These are phyloP conservation scores for Cantharis lateralis DNA, from an alignment of 2,888 invertebrate species.

Conservation along the genomic window DNA sequence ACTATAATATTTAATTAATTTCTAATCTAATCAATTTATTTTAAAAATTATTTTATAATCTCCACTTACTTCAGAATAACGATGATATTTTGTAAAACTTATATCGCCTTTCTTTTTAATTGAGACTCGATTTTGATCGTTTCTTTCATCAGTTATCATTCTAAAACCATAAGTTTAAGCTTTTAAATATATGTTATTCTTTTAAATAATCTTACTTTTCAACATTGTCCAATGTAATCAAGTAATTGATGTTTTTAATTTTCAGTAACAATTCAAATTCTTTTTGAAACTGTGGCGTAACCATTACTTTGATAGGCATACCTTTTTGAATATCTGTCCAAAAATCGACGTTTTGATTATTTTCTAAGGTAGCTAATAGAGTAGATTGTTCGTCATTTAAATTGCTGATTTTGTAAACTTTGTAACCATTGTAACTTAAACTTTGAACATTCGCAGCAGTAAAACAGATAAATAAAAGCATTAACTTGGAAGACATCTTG, in stretches of 20 bases:
- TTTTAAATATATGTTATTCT: neutral
- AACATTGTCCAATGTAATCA: constrained; percentile 56
- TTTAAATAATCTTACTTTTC: constrained; percentile 51
- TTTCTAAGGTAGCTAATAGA: neutral
- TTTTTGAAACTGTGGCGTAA: constrained; percentile 44
- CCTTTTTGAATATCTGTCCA: constrained; percentile 48
- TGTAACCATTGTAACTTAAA: neutral
- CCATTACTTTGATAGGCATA: constrained; percentile 55
- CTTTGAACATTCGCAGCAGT: neutral
- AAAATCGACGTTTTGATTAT: constrained; percentile 36
- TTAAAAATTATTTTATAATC: neutral
- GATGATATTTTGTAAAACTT: constrained; percentile 54
- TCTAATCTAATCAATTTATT: neutral
- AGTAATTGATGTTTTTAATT: constrained; percentile 50
- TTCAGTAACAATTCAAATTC: constrained; percentile 15
- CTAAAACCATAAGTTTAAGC: constrained; percentile 3
- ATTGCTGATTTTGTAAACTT: neutral
- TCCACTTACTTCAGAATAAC: constrained; percentile 25
- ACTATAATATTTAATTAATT: neutral
- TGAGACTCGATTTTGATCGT: constrained; percentile 7
- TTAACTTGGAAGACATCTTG: neutral
- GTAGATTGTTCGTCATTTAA: neutral
- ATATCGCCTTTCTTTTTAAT: constrained; percentile 37
- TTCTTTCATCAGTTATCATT: constrained; percentile 12
- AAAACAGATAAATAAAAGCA: neutral